Percentiles rank a stretch among this genome's conserved stretches.
phyloP scores from a whole-genome alignment of 2,888 invertebrate genomes.

The Tipula confusa region DNA sequence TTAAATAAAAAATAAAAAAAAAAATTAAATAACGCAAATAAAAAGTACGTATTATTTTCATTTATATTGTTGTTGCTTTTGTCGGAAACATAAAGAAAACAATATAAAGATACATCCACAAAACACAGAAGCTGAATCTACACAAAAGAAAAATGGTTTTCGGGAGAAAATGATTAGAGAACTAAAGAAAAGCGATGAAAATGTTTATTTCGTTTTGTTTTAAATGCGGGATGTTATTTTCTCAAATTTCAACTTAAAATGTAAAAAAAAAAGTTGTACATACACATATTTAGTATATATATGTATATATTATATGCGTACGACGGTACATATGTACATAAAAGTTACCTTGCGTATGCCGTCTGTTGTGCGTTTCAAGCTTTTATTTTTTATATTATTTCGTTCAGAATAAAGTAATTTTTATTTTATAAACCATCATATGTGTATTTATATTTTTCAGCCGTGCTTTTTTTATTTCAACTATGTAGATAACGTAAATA shows the following conservation, averaged over 20 bases:
- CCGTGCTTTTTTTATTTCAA: not conserved
- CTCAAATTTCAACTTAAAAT: not conserved
- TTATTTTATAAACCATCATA: not conserved
- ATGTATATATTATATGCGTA: too few species aligned
- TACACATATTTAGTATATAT: not conserved
- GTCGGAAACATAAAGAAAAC: not conserved
- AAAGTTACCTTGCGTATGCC: not conserved
- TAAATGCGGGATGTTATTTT: not conserved
- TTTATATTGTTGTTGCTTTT: not conserved
- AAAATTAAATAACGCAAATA: not conserved
- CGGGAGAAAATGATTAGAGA: not conserved
- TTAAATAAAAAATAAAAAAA: too few species aligned
- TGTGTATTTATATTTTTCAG: not conserved
- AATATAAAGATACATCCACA: not conserved
- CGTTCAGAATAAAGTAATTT: conserved; percentile 1
- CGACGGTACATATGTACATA: not conserved
- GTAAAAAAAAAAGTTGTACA: not conserved
- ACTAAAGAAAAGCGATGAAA: not conserved
- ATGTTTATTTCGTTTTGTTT: not conserved
- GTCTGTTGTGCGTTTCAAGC: not conserved
- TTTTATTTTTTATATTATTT: not conserved
- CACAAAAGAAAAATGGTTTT: not conserved
- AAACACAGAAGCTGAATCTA: not conserved
- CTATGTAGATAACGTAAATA: not conserved
- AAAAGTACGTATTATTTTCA: not conserved